These are phyloP conservation scores for Mesocricetus auratus DNA, from an alignment of 2,113 vertebrate genomes.

Conservation along the genomic window DNA sequence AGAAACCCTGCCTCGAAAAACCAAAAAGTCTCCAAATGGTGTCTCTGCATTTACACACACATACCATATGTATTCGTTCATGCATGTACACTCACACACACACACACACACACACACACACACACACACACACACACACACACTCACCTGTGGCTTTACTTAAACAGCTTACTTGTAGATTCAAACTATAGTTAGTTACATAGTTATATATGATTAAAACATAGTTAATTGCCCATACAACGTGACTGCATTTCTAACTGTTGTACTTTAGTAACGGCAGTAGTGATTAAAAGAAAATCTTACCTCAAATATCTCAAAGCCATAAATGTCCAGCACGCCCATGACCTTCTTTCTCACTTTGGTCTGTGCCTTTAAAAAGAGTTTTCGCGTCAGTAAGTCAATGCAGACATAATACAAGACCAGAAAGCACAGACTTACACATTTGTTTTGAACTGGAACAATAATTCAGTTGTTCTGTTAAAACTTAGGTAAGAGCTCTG, in stretches of 20 bases:
- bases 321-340: conserved; percentile 99
- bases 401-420: not conserved
- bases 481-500: not conserved
- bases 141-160: not conserved
- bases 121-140: not conserved
- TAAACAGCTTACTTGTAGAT: not conserved
- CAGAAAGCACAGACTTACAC: not conserved
- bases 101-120: not conserved
- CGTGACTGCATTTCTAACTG: not conserved
- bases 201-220: not conserved
- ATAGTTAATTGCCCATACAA: not conserved
- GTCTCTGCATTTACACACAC: not conserved
- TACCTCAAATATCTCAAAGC: conserved; percentile 99
- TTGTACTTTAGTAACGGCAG: conserved; percentile 15
- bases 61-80: not conserved
- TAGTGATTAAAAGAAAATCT: conserved; percentile 66
- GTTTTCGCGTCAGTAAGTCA: conserved; percentile 50
- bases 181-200: not conserved
- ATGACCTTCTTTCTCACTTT: conserved; percentile 99
- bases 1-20: no score
- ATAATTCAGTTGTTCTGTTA: not conserved
- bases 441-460: conserved; percentile 21
- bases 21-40: not conserved
- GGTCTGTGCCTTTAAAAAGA: conserved; percentile 92
- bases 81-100: not conserved